These are phyloP conservation scores for Mythimna impura DNA, from an alignment of 2,888 invertebrate species.

Conservation along the genomic window DNA sequence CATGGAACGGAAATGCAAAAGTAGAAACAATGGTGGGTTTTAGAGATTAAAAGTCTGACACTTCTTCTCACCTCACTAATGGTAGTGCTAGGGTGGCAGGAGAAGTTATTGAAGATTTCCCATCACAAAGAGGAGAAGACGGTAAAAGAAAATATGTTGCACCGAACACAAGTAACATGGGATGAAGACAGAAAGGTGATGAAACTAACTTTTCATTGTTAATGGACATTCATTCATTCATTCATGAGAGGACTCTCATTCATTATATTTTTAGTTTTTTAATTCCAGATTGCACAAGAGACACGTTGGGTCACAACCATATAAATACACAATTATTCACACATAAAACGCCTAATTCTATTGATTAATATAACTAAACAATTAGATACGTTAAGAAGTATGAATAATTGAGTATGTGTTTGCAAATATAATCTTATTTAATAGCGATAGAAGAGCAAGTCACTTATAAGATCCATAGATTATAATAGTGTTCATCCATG, in stretches of 20 bases:
- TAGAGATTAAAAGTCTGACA: too few species aligned
- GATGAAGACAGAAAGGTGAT: not conserved
- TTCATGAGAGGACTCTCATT: too few species aligned
- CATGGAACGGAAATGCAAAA: too few species aligned
- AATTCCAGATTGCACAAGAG: not conserved
- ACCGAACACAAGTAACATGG: not conserved
- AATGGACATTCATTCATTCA: too few species aligned
- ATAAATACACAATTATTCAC: not conserved
- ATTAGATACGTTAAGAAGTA: constrained; percentile 14
- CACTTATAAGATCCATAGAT: not conserved
- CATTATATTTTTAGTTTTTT: not conserved
- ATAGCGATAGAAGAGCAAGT: not conserved
- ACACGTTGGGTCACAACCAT: not conserved
- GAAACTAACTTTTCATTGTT: not conserved
- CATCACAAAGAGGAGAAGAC: too few species aligned
- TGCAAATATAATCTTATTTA: constrained; percentile 17
- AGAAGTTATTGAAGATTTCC: too few species aligned
- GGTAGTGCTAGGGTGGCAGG: too few species aligned
- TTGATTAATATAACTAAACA: constrained; percentile 17
- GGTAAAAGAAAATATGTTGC: not conserved
- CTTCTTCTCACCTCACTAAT: too few species aligned
- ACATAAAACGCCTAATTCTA: constrained; percentile 4
- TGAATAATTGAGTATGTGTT: constrained; percentile 4
- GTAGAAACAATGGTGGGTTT: too few species aligned
- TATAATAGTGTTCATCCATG: not conserved